Evolutionary conservation across 2,888 invertebrate genomes (phyloP).

Genomic region (Sisyra terminalis): DNA sequence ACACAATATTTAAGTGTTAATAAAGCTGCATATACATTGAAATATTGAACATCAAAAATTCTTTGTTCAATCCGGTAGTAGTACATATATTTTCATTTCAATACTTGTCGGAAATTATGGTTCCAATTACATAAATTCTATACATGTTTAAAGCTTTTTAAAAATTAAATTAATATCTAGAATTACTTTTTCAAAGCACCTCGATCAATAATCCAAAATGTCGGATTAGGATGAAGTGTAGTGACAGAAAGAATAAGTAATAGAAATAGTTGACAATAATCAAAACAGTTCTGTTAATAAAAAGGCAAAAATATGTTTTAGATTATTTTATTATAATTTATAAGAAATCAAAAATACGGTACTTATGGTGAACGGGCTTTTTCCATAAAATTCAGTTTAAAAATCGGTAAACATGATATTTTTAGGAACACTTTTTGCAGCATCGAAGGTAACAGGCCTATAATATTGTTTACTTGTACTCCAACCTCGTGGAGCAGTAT

Average conservation of each 20-base stretch:
- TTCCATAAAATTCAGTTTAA: conserved; percentile 19
- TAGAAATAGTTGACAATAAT: not conserved
- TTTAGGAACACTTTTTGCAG: conserved; percentile 13
- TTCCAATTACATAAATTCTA: too few relatives aligned
- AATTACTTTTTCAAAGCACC: too few relatives aligned
- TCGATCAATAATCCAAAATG: too few relatives aligned
- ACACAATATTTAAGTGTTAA: too few relatives aligned
- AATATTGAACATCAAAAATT: conserved; percentile 11
- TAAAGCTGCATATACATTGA: not conserved
- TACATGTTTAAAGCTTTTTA: too few relatives aligned
- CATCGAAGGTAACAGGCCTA: conserved; percentile 55
- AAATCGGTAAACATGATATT: conserved; percentile 32
- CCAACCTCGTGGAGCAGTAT: conserved; percentile 75
- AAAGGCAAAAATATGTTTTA: not conserved
- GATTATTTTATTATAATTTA: not conserved
- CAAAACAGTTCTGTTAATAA: not conserved
- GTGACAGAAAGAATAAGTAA: too few relatives aligned
- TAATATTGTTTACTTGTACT: conserved; percentile 50
- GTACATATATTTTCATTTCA: too few relatives aligned
- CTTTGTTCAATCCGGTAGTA: conserved; percentile 9
- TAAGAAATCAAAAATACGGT: not conserved
- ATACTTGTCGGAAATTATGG: too few relatives aligned
- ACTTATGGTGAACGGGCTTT: not conserved
- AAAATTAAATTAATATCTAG: too few relatives aligned
- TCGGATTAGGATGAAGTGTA: too few relatives aligned